Percentiles rank a stretch among this genome's conserved stretches.
Evolutionary conservation across 2,113 vertebrate genomes (phyloP).

Genomic region (Oenanthe oenanthe): DNA sequence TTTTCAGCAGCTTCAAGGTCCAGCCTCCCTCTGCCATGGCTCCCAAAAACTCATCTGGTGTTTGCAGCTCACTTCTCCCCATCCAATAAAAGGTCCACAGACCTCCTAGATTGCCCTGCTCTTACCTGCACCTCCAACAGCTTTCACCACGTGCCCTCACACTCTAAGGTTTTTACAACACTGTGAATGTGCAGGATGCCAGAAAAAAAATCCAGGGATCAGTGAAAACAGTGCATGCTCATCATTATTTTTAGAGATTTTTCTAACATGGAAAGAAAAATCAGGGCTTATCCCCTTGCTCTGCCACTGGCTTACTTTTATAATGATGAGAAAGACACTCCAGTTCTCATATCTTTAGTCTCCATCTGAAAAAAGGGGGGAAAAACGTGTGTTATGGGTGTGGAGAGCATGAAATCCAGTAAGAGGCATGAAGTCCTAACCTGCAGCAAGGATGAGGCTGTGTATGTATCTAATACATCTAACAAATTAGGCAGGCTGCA

Average conservation of each 20-base stretch:
- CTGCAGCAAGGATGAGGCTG: neutral
- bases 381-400: neutral
- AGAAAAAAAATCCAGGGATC: neutral
- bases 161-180: rapidly evolving
- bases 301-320: neutral
- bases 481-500: neutral
- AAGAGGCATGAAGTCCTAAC: neutral
- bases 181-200: rapidly evolving
- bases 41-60: rapidly evolving
- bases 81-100: neutral
- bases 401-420: neutral
- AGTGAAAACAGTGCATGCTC: rapidly evolving
- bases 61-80: neutral
- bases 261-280: neutral
- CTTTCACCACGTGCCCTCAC: rapidly evolving
- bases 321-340: neutral
- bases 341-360: neutral
- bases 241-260: neutral
- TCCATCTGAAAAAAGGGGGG: neutral
- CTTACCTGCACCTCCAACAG: neutral
- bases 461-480: neutral
- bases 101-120: rapidly evolving
- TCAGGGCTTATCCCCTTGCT: neutral
- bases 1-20: neutral
- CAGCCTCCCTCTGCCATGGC: neutral